Percentiles rank a stretch among this genome's conserved stretches.
phyloP scores from a whole-genome alignment of 2,888 invertebrate genomes.

The Litoditis marina region DNA sequence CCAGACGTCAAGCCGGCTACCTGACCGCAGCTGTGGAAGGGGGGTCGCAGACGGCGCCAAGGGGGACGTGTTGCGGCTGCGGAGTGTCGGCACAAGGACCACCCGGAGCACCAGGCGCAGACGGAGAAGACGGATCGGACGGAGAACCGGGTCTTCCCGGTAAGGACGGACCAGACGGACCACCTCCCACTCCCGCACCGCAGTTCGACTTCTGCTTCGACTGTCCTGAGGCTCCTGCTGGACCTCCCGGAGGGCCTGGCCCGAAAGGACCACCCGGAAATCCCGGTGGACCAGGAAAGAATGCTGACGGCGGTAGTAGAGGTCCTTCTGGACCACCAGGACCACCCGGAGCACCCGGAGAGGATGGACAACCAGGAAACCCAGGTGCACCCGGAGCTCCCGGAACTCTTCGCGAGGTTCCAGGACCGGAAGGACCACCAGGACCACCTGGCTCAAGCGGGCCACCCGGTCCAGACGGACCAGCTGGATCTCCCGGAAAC shows the following conservation, averaged over 20 bases:
- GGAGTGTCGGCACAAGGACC: slow-evolving; percentile 20
- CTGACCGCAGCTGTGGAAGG: slow-evolving; percentile 36
- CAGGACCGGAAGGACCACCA: slow-evolving; percentile 44
- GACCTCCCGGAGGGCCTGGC: slow-evolving; percentile 45
- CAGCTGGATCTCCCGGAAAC: slow-evolving; percentile 42
- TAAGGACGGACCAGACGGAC: slow-evolving; percentile 51
- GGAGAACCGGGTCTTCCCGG: slow-evolving; percentile 49
- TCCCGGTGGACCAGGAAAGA: slow-evolving; percentile 46
- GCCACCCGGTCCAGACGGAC: slow-evolving; percentile 46
- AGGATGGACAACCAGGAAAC: slow-evolving; percentile 45
- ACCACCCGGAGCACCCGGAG: slow-evolving; percentile 42
- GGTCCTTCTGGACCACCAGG: slow-evolving; percentile 47
- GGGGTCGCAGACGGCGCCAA: slow-evolving; percentile 16
- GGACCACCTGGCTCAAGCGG: slow-evolving; percentile 48
- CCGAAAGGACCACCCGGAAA: slow-evolving; percentile 49
- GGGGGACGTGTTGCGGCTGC: slow-evolving; percentile 25
- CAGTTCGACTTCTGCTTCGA: slow-evolving; percentile 47
- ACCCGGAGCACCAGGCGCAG: slow-evolving; percentile 27
- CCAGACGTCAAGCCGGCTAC: slow-evolving; percentile 49
- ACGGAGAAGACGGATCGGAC: slow-evolving; percentile 18
- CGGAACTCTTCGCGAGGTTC: slow-evolving; percentile 21
- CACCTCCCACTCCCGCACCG: slow-evolving; percentile 47
- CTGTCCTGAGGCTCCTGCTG: slow-evolving; percentile 47
- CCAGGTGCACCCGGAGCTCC: slow-evolving; percentile 35
- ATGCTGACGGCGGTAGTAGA: slow-evolving; percentile 48